Conservation (phyloP, 2,888 invertebrate species). For the Noctua comes region DNA sequence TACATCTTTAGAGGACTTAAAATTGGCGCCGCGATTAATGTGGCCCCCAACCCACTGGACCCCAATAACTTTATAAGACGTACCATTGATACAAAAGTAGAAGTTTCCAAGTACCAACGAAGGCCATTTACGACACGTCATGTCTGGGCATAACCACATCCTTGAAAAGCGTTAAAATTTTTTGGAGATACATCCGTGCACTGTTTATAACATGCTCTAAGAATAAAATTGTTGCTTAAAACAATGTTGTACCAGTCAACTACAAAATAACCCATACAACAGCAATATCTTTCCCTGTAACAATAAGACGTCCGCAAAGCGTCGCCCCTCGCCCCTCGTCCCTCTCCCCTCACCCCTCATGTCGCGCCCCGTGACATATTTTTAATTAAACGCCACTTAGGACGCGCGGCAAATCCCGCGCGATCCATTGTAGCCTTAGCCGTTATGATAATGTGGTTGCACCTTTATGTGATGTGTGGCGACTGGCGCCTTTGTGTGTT, state of each 20-base stretch:
- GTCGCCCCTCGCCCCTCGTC: constrained; percentile 8
- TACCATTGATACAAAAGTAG: neutral
- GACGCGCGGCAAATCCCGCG: constrained; percentile 58
- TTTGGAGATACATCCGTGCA: neutral
- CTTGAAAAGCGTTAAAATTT: neutral
- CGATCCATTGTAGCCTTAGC: constrained; percentile 54
- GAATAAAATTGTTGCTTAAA: neutral
- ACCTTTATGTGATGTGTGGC: constrained; percentile 59
- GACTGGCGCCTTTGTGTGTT: constrained; percentile 50
- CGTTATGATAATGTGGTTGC: constrained; percentile 62
- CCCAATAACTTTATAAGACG: neutral
- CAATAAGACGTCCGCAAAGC: constrained; percentile 58
- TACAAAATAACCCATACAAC: constrained; percentile 29
- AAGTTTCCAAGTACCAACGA: neutral
- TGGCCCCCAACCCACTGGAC: neutral
- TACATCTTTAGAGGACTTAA: neutral
- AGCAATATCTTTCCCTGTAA: constrained; percentile 40
- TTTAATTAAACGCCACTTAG: constrained; percentile 87
- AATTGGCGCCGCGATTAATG: neutral
- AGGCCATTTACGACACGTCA: neutral
- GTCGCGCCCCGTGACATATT: constrained; percentile 80
- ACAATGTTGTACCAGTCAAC: constrained; percentile 15
- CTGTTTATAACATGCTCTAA: neutral
- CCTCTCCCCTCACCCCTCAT: constrained; percentile 25
- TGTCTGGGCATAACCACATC: neutral